A percentile compares a stretch with the other conserved stretches of the same genome.
Conservation (phyloP, 2,888 invertebrate species). For the Sinhomidia bicolor region DNA sequence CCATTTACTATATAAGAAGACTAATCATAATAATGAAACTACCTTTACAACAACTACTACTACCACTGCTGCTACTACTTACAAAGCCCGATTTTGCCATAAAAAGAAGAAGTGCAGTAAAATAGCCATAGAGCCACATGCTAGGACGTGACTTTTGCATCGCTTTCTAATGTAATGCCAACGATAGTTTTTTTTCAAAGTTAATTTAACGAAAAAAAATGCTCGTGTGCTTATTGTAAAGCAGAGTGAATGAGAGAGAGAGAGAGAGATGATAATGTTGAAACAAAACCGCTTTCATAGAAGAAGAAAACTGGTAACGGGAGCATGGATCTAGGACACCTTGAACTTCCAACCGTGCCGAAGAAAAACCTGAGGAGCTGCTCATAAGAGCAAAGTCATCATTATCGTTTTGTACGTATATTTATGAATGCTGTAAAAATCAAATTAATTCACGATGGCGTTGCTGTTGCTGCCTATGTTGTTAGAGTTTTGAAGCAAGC, state of each 20-base stretch:
- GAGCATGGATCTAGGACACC: conserved; percentile 73
- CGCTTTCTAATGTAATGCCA: conserved; percentile 61
- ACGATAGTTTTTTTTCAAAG: conserved; percentile 17
- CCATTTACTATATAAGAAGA: conserved; percentile 9
- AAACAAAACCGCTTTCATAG: conserved; percentile 68
- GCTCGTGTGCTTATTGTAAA: conserved; percentile 6
- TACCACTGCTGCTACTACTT: background rate
- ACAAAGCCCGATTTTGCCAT: conserved; percentile 50
- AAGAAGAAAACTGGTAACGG: conserved; percentile 73
- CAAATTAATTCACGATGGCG: conserved; percentile 1
- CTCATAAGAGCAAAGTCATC: conserved; percentile 33
- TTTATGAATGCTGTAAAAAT: background rate
- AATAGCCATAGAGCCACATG: conserved; percentile 43
- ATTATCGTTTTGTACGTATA: background rate
- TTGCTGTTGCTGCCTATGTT: background rate
- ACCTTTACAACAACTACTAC: background rate
- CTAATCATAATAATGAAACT: background rate
- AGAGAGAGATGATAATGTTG: conserved; percentile 45
- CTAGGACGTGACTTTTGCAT: conserved; percentile 65
- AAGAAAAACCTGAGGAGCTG: conserved; percentile 64
- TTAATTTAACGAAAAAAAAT: conserved; percentile 35
- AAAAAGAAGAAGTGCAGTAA: conserved; percentile 35
- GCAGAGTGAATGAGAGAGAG: conserved; percentile 8
- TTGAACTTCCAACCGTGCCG: conserved; percentile 72
- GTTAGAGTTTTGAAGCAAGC: background rate